A percentile compares a stretch with the other conserved stretches of the same genome.
These are phyloP conservation scores for Callinectes sapidus DNA, from an alignment of 2,888 invertebrate genomes.

Conservation along the genomic window DNA sequence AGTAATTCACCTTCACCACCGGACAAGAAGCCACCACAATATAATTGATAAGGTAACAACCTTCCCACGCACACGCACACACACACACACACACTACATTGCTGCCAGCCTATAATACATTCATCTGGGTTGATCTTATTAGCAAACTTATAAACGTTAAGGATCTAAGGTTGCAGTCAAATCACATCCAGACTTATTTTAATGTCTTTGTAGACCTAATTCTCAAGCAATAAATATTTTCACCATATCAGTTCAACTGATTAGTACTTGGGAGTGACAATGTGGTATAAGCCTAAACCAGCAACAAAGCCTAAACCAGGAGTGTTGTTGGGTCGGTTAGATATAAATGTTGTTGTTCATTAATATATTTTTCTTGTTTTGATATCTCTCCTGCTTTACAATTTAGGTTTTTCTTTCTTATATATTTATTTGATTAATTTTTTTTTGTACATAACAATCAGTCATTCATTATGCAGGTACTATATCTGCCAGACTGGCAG, in stretches of 20 bases:
- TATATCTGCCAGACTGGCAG: no score
- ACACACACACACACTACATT: constrained; percentile 12
- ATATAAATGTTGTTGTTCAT: no score
- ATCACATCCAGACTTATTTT: background rate
- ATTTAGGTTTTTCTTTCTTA: no score
- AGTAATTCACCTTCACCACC: background rate
- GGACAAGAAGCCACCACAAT: background rate
- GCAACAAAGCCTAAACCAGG: background rate
- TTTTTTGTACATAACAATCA: no score
- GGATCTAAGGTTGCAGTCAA: background rate
- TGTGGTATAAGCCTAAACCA: background rate
- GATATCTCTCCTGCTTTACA: no score
- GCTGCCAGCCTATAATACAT: background rate
- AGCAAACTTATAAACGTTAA: background rate
- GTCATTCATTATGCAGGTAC: no score
- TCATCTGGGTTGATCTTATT: background rate
- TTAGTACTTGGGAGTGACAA: background rate
- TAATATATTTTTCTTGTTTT: no score
- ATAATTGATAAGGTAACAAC: background rate
- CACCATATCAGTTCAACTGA: background rate
- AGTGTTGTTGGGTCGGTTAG: no score
- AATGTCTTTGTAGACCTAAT: background rate
- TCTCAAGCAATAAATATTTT: background rate
- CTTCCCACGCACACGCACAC: background rate
- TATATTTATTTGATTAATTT: no score